Conservation (phyloP, 2,113 vertebrate species). For the Pagrus major region DNA sequence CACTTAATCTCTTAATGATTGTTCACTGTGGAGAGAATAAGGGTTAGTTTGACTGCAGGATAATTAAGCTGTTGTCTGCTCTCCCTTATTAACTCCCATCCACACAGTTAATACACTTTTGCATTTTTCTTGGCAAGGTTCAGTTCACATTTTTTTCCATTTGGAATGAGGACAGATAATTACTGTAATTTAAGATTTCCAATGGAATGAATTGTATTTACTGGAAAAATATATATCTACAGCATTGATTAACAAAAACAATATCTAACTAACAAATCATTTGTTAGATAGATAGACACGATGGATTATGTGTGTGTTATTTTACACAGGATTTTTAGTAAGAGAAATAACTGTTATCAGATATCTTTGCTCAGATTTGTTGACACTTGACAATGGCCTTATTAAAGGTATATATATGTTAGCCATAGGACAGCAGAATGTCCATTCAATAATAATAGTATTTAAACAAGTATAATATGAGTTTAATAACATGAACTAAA, state of each 20-base stretch:
- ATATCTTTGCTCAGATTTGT: not conserved
- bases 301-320: conserved; percentile 14
- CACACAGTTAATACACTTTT: conserved; percentile 1
- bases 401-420: not conserved
- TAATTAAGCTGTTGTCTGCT: conserved; percentile 8
- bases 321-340: not conserved
- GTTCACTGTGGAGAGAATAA: not conserved
- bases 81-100: conserved; percentile 9
- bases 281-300: not conserved
- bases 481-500: not conserved
- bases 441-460: not conserved
- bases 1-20: conserved; percentile 13
- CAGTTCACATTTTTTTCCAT: not conserved
- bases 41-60: conserved; percentile 4
- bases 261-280: not conserved
- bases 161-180: not conserved
- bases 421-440: not conserved
- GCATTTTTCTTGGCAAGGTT: not conserved
- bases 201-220: not conserved
- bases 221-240: not conserved
- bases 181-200: not conserved
- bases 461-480: not conserved
- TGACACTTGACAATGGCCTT: conserved; percentile 4
- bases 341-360: not conserved
- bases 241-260: not conserved